Percentiles rank a stretch among this genome's conserved stretches.
These are phyloP conservation scores for Lacanobia wlatinum DNA, from an alignment of 2,888 invertebrate genomes.

Conservation along the genomic window DNA sequence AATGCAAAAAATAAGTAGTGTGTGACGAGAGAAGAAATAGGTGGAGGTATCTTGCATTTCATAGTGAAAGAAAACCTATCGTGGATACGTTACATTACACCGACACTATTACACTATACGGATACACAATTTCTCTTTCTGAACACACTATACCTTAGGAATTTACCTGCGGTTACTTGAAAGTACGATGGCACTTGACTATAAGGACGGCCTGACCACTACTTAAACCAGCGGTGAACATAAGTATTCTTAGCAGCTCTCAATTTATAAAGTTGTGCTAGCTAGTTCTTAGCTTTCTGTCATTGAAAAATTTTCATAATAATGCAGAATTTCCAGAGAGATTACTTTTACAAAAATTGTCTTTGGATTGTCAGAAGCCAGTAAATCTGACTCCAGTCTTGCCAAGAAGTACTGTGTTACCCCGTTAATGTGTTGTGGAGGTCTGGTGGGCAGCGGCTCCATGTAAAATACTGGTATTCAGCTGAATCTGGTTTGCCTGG, in stretches of 20 bases:
- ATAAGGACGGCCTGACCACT: neutral
- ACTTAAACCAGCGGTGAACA: conserved; percentile 1
- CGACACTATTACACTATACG: too few relatives aligned
- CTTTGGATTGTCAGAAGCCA: too few relatives aligned
- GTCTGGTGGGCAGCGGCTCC: too few relatives aligned
- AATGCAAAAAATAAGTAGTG: conserved; percentile 35
- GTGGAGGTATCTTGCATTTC: conserved; percentile 21
- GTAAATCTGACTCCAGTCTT: too few relatives aligned
- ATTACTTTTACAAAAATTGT: too few relatives aligned
- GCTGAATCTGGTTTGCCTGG: too few relatives aligned
- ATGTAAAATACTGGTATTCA: too few relatives aligned
- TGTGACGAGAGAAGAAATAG: conserved; percentile 37
- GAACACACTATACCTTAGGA: neutral
- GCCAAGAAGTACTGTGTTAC: too few relatives aligned
- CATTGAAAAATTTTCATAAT: too few relatives aligned
- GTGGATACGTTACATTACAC: conserved; percentile 1
- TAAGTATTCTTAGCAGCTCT: conserved; percentile 6
- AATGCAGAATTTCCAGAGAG: too few relatives aligned
- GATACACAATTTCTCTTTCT: conserved; percentile 3
- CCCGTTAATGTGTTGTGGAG: too few relatives aligned
- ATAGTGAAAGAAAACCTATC: conserved; percentile 30
- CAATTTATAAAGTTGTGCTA: neutral
- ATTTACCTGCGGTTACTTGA: conserved; percentile 3
- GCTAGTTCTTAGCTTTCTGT: too few relatives aligned
- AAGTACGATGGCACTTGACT: conserved; percentile 7